Evolutionary conservation across 2,888 invertebrate genomes (phyloP).

Genomic region (Drosophila putrida): DNA sequence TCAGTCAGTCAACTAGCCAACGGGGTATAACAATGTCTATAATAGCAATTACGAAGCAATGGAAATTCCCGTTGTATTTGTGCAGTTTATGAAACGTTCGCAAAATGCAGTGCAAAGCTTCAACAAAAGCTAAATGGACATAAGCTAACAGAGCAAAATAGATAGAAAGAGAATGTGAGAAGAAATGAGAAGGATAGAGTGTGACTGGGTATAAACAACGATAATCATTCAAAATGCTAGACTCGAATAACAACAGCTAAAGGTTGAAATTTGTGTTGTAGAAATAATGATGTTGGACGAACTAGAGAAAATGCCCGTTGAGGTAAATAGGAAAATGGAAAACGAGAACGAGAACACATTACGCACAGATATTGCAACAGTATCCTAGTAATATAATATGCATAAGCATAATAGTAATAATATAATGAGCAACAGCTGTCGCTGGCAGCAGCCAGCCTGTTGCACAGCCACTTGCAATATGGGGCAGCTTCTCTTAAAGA

Average conservation of each 20-base stretch:
- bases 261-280: conserved; percentile 1
- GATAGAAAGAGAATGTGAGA: background rate
- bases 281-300: conserved; percentile 3
- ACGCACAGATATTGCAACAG: conserved; percentile 15
- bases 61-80: conserved; percentile 71
- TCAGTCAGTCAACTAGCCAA: conserved; percentile 42
- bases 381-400: conserved; percentile 15
- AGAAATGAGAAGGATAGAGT: background rate
- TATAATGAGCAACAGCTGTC: conserved; percentile 18
- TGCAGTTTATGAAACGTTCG: conserved; percentile 51
- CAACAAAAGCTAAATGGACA: conserved; percentile 42
- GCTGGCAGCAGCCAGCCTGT: conserved; percentile 21
- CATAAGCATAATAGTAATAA: conserved; percentile 12
- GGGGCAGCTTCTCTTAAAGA: background rate
- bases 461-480: conserved; percentile 14
- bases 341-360: conserved; percentile 1
- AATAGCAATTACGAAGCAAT: conserved; percentile 68
- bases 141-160: conserved; percentile 3
- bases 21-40: conserved; percentile 47
- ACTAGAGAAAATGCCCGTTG: background rate
- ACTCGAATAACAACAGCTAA: conserved; percentile 2
- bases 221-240: conserved; percentile 37
- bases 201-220: conserved; percentile 22
- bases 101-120: conserved; percentile 46
- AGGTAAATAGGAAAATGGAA: conserved; percentile 6